phyloP scores from a whole-genome alignment of 2,797 vertebrate species.

The Poecilia velifera region DNA sequence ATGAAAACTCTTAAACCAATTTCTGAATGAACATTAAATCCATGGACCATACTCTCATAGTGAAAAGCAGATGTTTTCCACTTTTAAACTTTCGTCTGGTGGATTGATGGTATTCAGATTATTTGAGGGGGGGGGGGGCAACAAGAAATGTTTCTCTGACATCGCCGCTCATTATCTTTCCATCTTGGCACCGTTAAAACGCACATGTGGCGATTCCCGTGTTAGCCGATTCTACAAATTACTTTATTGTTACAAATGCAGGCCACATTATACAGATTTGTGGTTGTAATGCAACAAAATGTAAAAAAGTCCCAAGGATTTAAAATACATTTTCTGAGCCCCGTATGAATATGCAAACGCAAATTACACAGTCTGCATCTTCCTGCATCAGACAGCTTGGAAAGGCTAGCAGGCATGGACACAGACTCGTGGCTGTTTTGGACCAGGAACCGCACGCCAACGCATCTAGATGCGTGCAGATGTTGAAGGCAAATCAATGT shows the following conservation, averaged over 20 bases:
- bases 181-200: not conserved
- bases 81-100: not conserved
- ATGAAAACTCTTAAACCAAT: not conserved
- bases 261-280: not conserved
- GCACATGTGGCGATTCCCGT: not conserved
- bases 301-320: no score
- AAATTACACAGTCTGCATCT: not conserved
- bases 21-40: not conserved
- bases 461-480: slow-evolving; percentile 23
- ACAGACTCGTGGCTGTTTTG: slow-evolving; percentile 9
- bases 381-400: not conserved
- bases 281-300: not conserved
- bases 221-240: not conserved
- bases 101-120: not conserved
- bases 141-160: not conserved
- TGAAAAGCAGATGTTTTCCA: slow-evolving; percentile 4
- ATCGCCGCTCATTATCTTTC: not conserved
- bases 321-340: not conserved
- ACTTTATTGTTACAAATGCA: not conserved
- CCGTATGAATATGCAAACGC: not conserved
- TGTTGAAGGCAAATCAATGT: slow-evolving; percentile 32
- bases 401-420: not conserved
- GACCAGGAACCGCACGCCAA: slow-evolving; percentile 24
- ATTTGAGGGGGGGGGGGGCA: not conserved
- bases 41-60: not conserved